A percentile compares a stretch with the other conserved stretches of the same genome.
These are phyloP conservation scores for Hydrophis major DNA, from an alignment of 2,797 vertebrate species.

Conservation along the genomic window DNA sequence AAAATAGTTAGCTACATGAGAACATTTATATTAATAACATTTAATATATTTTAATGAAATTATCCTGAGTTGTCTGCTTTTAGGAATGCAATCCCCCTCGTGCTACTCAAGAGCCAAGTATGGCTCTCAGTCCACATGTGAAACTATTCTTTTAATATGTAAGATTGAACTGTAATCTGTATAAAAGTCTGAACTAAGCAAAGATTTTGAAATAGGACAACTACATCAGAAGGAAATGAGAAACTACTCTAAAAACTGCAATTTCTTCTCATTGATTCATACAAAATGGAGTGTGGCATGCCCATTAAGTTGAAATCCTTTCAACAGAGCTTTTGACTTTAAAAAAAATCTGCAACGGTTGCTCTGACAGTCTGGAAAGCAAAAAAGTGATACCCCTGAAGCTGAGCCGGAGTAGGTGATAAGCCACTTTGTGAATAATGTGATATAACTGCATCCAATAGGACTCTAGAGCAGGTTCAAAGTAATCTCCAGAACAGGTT, in stretches of 20 bases:
- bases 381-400: not conserved
- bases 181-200: not conserved
- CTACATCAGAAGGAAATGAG: not conserved
- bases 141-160: not conserved
- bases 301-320: not conserved
- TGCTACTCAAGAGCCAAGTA: not conserved
- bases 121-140: not conserved
- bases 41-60: not conserved
- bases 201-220: not conserved
- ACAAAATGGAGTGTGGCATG: not conserved
- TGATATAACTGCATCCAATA: not conserved
- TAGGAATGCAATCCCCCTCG: not conserved
- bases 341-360: not conserved
- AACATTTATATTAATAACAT: not conserved
- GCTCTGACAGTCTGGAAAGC: not conserved
- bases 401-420: not conserved
- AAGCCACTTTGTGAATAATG: not conserved
- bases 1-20: not conserved
- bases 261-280: rapidly evolving
- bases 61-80: not conserved
- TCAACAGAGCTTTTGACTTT: rapidly evolving
- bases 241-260: not conserved
- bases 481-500: not conserved
- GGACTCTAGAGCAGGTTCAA: not conserved
- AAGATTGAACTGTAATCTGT: not conserved